Evolutionary conservation across 2,797 vertebrate genomes (phyloP), one percentile per base, ranked within the genome.

Genomic region (Halcyon badia): DNA sequence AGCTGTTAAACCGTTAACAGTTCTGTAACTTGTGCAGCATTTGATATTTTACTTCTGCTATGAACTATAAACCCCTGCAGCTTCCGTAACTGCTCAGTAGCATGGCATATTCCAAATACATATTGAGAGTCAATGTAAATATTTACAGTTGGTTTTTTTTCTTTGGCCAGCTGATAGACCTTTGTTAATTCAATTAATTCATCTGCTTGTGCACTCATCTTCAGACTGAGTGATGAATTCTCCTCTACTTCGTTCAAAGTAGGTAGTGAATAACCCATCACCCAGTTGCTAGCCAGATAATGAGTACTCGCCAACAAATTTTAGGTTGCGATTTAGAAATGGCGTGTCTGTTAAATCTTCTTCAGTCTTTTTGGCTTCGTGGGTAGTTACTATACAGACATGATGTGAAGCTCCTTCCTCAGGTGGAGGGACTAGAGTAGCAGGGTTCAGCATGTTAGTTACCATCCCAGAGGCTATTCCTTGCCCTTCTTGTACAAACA

Each of bases 241-340:
- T 44, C 51, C 26, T 11, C 10, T 6, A 3, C 41, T 56, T 56
- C 62, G 46, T 46, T 66, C 62, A n/a, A 28, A 66, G 62, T 28
- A 46, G 21, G 35, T 44, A 46, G 7, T 24, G 39, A 54, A 30
- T 18, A 26, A 31, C 11, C 31, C 9, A 0, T 14, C 42, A 51
- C 37, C 31, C 25, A 2, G 9, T 14, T 52, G 24, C 60, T 8
- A 5, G 41, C 54, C 25, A 52, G 24, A 21, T 44, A 78, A 54
- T 10, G 25, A 61, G 26, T 14, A 41, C 16, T 14, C 0, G 0
- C 20, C 41, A 46, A 54, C 25, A 22, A 35, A 41, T 33, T 54
- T 26, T 33, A 69, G 62, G 54, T 0, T 21, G 21, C 33, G 20
- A 41, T 35, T 69, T 62, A 24, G 44, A 52, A 82, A 68, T 1